Percentiles rank a stretch among this genome's conserved stretches.
These are phyloP conservation scores for Himalopsyche kuldschensis DNA, from an alignment of 2,888 invertebrate species.

Conservation along the genomic window DNA sequence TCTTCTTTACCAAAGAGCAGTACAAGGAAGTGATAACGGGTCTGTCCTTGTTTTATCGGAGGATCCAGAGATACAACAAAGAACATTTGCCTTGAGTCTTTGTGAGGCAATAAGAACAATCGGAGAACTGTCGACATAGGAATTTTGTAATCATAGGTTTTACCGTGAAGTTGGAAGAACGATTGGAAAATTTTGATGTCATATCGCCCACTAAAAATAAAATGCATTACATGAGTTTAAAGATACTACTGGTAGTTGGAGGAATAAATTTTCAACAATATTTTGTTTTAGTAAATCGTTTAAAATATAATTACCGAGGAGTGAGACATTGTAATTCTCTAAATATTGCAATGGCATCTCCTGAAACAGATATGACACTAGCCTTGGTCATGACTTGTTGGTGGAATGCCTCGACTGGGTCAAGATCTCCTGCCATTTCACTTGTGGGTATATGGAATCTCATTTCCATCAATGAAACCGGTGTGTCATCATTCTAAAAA, in stretches of 20 bases:
- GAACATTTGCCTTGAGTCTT: constrained; percentile 97
- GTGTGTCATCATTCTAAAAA: constrained; percentile 93
- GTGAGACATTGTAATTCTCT: constrained; percentile 97
- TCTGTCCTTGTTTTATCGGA: constrained; percentile 99
- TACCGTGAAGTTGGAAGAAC: constrained; percentile 75
- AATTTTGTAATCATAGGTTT: constrained; percentile 99
- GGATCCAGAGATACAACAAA: constrained; percentile 98
- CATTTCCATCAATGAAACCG: constrained; percentile 96
- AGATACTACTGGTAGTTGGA: neutral
- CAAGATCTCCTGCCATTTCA: constrained; percentile 82
- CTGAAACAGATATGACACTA: constrained; percentile 95
- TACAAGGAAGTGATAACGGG: constrained; percentile 95
- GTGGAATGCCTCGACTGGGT: constrained; percentile 96
- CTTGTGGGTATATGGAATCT: constrained; percentile 95
- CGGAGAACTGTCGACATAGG: constrained; percentile 95
- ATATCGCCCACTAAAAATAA: constrained; percentile 82
- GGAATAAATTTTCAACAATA: neutral
- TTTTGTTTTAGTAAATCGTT: no score
- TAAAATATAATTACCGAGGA: constrained; percentile 70
- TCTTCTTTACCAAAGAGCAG: constrained; percentile 94
- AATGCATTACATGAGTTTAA: neutral
- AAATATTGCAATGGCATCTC: constrained; percentile 96
- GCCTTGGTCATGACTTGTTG: constrained; percentile 96
- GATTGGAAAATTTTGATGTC: constrained; percentile 91
- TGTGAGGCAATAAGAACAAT: constrained; percentile 93